phyloP scores from a whole-genome alignment of 2,888 invertebrate species.

The Chaetogeoica ovagalla region DNA sequence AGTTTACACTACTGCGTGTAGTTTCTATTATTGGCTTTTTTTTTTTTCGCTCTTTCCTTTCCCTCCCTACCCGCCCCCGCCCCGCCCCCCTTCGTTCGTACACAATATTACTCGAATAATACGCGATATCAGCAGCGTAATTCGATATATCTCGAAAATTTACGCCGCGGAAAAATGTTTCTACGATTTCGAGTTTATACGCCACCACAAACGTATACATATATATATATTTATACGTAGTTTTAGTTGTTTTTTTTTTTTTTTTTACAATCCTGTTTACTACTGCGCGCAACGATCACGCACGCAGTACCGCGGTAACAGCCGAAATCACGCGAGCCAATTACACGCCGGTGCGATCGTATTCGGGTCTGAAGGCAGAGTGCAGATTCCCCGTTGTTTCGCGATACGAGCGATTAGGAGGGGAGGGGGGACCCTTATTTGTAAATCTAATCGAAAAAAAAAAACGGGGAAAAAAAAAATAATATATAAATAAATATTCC shows the following conservation, averaged over 20 bases:
- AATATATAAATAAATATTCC: conserved; percentile 21
- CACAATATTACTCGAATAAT: conserved; percentile 10
- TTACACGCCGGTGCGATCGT: conserved; percentile 8
- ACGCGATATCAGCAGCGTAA: conserved; percentile 31
- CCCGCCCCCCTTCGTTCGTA: background rate
- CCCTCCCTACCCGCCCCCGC: too few species aligned
- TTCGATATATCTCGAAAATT: conserved; percentile 50
- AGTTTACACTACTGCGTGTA: background rate
- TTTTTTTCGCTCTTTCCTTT: conserved; percentile 27
- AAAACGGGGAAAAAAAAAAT: background rate
- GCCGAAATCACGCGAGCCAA: conserved; percentile 51
- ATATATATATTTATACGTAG: background rate
- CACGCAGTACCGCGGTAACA: conserved; percentile 38
- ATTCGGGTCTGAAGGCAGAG: background rate
- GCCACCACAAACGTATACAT: background rate
- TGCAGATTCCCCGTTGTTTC: conserved; percentile 44
- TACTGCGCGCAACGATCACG: conserved; percentile 37
- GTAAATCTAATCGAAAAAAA: conserved; percentile 51
- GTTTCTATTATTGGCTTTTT: background rate
- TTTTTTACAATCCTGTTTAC: conserved; percentile 50
- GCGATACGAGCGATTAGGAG: conserved; percentile 30
- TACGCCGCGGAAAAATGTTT: conserved; percentile 38
- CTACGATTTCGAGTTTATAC: conserved; percentile 21
- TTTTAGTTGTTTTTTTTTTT: background rate
- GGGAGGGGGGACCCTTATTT: conserved; percentile 50